Conservation (phyloP, 1,140 invertebrate genomes). For the Aplysia californica region DNA sequence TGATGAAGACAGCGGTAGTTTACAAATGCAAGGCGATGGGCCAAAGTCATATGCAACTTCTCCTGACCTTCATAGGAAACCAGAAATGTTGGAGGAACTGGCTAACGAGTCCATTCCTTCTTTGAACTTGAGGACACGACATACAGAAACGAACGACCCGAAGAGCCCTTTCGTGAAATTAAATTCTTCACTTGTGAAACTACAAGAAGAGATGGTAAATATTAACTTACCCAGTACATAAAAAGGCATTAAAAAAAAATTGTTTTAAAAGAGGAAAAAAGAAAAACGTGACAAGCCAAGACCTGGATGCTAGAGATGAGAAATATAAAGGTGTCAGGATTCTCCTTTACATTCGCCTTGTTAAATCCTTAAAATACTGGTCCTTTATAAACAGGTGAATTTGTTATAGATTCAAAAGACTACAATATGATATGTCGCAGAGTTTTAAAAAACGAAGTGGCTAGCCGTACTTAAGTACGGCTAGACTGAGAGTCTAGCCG, state of each 20-base stretch:
- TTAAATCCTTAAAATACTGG: neutral
- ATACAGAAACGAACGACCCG: neutral
- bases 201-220: constrained; percentile 19
- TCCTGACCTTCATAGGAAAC: too few species aligned
- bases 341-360: neutral
- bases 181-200: neutral
- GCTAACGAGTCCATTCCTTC: neutral
- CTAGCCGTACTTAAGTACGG: too few species aligned
- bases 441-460: too few species aligned
- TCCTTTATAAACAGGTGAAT: neutral
- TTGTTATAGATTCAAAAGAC: too few species aligned
- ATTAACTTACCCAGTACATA: neutral
- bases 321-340: neutral
- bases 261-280: neutral
- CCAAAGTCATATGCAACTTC: neutral
- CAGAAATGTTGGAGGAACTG: neutral
- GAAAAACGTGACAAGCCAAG: neutral
- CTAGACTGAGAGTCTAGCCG: too few species aligned
- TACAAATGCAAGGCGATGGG: neutral
- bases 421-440: too few species aligned
- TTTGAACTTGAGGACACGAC: neutral
- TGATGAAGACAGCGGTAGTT: too few species aligned
- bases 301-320: too few species aligned
- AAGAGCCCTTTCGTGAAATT: constrained; percentile 19
- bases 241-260: too few species aligned